phyloP scores from a whole-genome alignment of 1,140 invertebrate species.

The Alviniconcha marisindica region DNA sequence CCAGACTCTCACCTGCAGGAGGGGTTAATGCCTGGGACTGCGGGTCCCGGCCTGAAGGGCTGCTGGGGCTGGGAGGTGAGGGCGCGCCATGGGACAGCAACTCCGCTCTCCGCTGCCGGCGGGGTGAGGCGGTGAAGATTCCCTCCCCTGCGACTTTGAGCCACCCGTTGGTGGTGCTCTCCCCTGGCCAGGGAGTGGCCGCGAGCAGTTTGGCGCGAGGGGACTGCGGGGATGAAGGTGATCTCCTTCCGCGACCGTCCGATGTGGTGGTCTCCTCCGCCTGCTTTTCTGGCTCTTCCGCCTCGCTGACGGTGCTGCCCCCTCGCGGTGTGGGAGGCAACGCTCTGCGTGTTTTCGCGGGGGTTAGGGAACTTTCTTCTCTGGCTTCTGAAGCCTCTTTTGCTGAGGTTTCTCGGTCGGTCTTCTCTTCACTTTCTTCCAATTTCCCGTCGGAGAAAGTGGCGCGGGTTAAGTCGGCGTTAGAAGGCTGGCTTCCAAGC shows the following conservation, averaged over 20 bases:
- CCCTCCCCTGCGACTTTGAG: constrained; percentile 31
- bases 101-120: background rate
- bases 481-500: background rate
- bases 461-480: background rate
- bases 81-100: background rate
- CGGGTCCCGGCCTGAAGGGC: too few relatives aligned
- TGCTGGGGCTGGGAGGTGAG: background rate
- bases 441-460: background rate
- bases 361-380: constrained; percentile 1
- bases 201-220: background rate
- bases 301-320: background rate
- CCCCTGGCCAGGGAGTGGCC: background rate
- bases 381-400: background rate
- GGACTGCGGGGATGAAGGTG: background rate
- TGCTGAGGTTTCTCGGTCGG: background rate
- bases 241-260: background rate
- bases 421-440: background rate
- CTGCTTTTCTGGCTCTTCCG: background rate
- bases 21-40: background rate
- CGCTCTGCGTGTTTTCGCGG: background rate
- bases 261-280: background rate
- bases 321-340: background rate
- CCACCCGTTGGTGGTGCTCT: constrained; percentile 15
- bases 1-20: background rate
- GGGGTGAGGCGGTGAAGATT: background rate